Evolutionary conservation across 2,797 vertebrate species (phyloP).

Genomic region (Characodon lateralis): DNA sequence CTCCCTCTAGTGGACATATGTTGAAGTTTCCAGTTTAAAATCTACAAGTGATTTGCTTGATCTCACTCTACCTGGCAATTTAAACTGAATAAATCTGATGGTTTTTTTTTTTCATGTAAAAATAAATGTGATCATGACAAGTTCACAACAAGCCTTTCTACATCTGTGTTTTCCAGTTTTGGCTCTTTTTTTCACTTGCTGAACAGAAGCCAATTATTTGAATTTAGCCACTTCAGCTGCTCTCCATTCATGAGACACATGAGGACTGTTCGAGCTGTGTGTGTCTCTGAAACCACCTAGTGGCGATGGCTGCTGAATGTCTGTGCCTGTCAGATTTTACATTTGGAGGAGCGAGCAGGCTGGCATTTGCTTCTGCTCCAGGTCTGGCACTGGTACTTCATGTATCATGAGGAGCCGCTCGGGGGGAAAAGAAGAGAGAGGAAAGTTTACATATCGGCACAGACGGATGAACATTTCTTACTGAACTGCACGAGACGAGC

Average conservation of each 20-base stretch:
- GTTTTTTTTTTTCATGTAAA: background rate
- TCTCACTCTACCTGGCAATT: background rate
- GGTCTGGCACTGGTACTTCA: conserved; percentile 63
- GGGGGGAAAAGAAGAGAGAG: conserved; percentile 48
- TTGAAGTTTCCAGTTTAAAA: background rate
- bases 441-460: conserved; percentile 64
- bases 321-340: conserved; percentile 75
- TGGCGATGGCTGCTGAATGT: conserved; percentile 65
- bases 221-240: conserved; percentile 33
- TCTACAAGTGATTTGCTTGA: background rate
- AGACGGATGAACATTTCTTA: conserved; percentile 75
- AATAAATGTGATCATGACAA: background rate
- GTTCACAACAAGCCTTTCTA: background rate
- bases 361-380: conserved; percentile 76
- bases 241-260: conserved; percentile 37
- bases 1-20: background rate
- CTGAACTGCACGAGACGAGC: conserved; percentile 59
- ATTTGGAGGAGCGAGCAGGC: conserved; percentile 73
- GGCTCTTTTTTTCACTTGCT: background rate
- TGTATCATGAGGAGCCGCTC: conserved; percentile 69
- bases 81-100: background rate
- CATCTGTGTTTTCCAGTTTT: background rate
- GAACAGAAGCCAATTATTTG: background rate
- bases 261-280: conserved; percentile 58
- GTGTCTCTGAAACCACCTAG: conserved; percentile 57